Evolutionary conservation across 2,113 vertebrate genomes (phyloP), one percentile per base, ranked within the genome.

Genomic region (Brachirus orientalis): DNA sequence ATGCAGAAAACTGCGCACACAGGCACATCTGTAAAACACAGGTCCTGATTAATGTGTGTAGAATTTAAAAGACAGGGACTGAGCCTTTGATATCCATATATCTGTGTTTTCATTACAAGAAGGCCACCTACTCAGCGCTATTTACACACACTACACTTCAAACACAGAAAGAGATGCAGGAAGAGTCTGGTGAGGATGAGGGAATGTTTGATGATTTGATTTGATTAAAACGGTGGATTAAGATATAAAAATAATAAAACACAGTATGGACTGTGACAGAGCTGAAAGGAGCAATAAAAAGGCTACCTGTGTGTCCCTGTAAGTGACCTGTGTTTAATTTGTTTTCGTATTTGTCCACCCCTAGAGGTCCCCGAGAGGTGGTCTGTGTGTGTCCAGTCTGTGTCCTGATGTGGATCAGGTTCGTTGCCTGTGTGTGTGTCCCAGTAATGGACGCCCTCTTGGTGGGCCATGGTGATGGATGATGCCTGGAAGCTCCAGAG

Each of bases 401-500:
- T 35, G 65, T 59, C 67, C 83, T 80, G 82, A 54, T 69, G 77
- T 58, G 72, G 76, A 77, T 90, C 56, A 74, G 68, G 75, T 77
- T 79, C 45, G 40, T 22, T 77, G 77, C 55, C 64, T 75, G 73
- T 80, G 73, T 77, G 38, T 43, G 40, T 13, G 40, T 79, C 79
- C 79, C 74, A 47, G 62, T 47, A 50, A 17, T 13, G 19, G 69
- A 77, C 69, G 54, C 79, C 78, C 77, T 40, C 48, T 28, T 68
- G 53, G 75, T 77, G 73, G 83, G 68, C 55, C 4, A 28, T 52
- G 8, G 66, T 90, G 89, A 91, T 89, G 83, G 82, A 91, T 86
- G 86, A 83, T 40, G 69, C 79, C 86, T 88, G 70, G 82, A 80
- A 86, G 89, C 64, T 78, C 54, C 57, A 50, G 72, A 83, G 74